Conservation (phyloP, 2,888 invertebrate genomes). For the Cantharis flavilabris region DNA sequence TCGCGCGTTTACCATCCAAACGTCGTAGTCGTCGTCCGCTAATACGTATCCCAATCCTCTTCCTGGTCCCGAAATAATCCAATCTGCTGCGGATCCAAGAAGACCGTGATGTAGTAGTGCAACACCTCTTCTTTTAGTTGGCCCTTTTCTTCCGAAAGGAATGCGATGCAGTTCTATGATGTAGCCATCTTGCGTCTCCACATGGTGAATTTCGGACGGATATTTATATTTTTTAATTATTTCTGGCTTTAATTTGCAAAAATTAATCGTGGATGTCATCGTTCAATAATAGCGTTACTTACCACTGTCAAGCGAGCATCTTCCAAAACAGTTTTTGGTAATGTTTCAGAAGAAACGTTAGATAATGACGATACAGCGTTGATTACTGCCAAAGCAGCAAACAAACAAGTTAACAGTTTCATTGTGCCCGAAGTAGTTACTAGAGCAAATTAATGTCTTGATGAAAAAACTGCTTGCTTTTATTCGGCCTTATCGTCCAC, state of each 20-base stretch:
- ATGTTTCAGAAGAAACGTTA: not conserved
- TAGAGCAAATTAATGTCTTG: not conserved
- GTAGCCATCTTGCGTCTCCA: constrained; percentile 58
- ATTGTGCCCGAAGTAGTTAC: not conserved
- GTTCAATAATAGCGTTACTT: not conserved
- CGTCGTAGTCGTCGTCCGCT: constrained; percentile 54
- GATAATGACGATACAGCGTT: not conserved
- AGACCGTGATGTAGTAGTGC: constrained; percentile 59
- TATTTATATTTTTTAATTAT: constrained; percentile 47
- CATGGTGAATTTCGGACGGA: constrained; percentile 46
- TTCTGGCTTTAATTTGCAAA: constrained; percentile 24
- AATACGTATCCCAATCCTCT: constrained; percentile 59
- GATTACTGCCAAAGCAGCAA: not conserved
- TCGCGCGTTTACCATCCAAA: constrained; percentile 65
- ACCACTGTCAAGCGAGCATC: constrained; percentile 5
- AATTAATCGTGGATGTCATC: too few species aligned
- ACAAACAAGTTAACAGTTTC: not conserved
- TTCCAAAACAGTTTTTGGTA: not conserved
- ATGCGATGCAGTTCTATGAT: constrained; percentile 55
- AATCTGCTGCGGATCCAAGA: constrained; percentile 56
- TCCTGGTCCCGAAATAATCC: constrained; percentile 57
- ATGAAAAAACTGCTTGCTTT: not conserved
- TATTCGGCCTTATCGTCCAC: not conserved
- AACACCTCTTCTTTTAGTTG: constrained; percentile 53
- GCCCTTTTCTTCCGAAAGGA: constrained; percentile 38